Conservation (phyloP, 2,888 invertebrate genomes). For the Uloborus plumipes region DNA sequence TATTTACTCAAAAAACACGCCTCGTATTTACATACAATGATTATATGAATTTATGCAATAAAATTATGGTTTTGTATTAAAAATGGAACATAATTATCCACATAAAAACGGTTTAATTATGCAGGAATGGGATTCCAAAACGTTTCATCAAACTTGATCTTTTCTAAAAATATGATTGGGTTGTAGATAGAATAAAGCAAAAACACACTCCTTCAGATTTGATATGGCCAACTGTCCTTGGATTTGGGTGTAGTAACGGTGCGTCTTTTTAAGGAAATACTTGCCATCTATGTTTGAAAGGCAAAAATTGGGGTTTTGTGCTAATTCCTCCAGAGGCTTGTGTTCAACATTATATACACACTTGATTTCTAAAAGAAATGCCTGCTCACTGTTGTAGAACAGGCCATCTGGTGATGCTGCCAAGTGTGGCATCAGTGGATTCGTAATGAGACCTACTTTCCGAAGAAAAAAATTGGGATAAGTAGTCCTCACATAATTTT, state of each 20-base stretch:
- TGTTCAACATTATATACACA: not conserved
- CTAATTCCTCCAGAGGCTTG: not conserved
- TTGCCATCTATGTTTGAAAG: not conserved
- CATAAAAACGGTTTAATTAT: not conserved
- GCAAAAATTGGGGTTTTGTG: not conserved
- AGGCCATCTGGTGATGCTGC: not conserved
- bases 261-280: not conserved
- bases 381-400: not conserved
- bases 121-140: not conserved
- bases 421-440: not conserved
- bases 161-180: not conserved
- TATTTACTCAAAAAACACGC: too few relatives aligned
- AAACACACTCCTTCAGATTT: not conserved
- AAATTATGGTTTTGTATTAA: not conserved
- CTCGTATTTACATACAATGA: too few relatives aligned
- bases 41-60: too few relatives aligned
- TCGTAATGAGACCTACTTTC: not conserved
- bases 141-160: not conserved
- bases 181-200: not conserved
- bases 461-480: not conserved
- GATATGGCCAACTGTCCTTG: not conserved
- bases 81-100: not conserved
- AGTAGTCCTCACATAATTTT: not conserved
- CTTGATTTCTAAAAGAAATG: not conserved
- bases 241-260: not conserved